Base-by-base conservation (phyloP, 2,888 invertebrate species). In the Machimus atricapillus region DNA sequence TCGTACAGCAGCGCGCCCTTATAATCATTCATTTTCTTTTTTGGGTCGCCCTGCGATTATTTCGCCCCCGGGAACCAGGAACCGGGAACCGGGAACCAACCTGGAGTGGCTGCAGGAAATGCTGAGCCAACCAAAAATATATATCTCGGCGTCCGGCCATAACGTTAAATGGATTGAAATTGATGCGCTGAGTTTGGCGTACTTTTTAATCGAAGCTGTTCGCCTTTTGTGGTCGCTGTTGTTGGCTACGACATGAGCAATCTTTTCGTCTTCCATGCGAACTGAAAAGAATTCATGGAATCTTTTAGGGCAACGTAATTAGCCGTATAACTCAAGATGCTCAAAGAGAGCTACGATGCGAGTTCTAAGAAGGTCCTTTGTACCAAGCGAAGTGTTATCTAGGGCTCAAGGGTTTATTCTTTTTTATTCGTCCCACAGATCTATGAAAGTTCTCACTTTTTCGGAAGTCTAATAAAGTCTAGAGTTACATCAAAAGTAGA, bases 21-120 rank as follows among this genome's bases (percentile, higher is more conserved):
- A 66, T 83, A 73, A 83, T 83, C 83, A 83, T 83, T 83, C 83
- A 66, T 83, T 83, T 83, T 27, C 40, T 58, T 83, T 83, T 83
- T 58, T 43, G 31, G 58, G 19, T 83, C 43, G 27, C 43, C 40
- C 27, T 46, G 46, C n/a, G 83, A 66, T 78, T 78, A 78, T 78
- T 78, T 78, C 78, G 19, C 43, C 81, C 27, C 23, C 16, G 27
- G 52, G 52, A 37, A 37, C 34, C 31, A 31, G 31, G 31, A 31
- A 31, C 31, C 31, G 4, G 31, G 31, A 31, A 31, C 31, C 31
- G 4, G 31, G 8, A 8, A 31, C n/a, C 19, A 46, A 76, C 40
- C 37, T 78, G 78, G 43, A 40, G 40, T 78, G 78, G n/a, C 14
- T 78, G 43, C 19, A 2, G 66, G 14, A 66, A 66, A 78, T 34